A percentile compares a stretch with the other conserved stretches of the same genome.
Evolutionary conservation across 2,888 invertebrate species (phyloP).

Genomic region (Gibbula magus): DNA sequence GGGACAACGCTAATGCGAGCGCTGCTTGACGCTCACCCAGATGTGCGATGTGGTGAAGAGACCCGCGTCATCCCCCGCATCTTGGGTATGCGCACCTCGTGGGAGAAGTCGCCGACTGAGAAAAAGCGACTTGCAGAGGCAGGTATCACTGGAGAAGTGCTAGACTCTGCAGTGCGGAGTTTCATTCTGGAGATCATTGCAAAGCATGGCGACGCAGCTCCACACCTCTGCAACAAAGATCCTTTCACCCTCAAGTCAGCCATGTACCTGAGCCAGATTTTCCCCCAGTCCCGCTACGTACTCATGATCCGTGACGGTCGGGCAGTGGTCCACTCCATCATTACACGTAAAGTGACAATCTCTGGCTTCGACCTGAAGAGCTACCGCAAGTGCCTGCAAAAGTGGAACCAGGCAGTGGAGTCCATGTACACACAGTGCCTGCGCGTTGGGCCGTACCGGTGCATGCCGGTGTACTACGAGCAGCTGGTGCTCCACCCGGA

Average conservation of each 20-base stretch:
- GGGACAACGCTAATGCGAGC: slow-evolving; percentile 98
- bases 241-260: slow-evolving; percentile 98
- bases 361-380: slow-evolving; percentile 95
- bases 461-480: slow-evolving; percentile 95
- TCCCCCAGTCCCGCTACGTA: slow-evolving; percentile 97
- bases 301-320: slow-evolving; percentile 99
- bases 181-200: slow-evolving; percentile 91
- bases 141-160: slow-evolving; percentile 87
- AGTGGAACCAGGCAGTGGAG: slow-evolving; percentile 97
- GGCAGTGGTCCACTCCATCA: slow-evolving; percentile 98
- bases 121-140: slow-evolving; percentile 61
- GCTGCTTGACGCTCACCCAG: slow-evolving; percentile 97
- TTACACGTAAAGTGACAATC: slow-evolving; percentile 91
- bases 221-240: slow-evolving; percentile 98
- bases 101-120: slow-evolving; percentile 86
- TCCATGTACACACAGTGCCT: slow-evolving; percentile 82
- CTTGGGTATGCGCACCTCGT: slow-evolving; percentile 94
- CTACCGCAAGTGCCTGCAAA: slow-evolving; percentile 92
- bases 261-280: slow-evolving; percentile 92
- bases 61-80: slow-evolving; percentile 95
- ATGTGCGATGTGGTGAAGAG: slow-evolving; percentile 97
- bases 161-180: slow-evolving; percentile 96
- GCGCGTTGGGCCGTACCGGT: slow-evolving; percentile 77
- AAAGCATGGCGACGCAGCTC: slow-evolving; percentile 90
- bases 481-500: slow-evolving; percentile 95